phyloP scores from a whole-genome alignment of 1,140 invertebrate genomes.

The Akabosia matsudoensis region DNA sequence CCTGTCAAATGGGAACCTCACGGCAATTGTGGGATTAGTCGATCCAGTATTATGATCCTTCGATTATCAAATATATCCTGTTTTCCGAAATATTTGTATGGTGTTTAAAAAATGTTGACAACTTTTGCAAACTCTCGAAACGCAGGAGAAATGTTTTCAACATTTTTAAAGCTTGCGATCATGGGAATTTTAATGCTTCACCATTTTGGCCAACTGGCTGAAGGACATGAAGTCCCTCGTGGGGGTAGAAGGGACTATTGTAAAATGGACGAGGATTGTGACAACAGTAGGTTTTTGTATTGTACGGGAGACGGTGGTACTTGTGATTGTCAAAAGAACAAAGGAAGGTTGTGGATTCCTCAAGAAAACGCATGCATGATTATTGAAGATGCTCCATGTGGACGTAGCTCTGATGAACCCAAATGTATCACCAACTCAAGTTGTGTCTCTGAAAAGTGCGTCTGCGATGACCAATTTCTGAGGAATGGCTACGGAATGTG shows the following conservation, averaged over 20 bases:
- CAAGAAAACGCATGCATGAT: background rate
- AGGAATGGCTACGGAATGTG: background rate
- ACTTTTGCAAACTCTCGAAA: too few relatives aligned
- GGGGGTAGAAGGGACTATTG: background rate
- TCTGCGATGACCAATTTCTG: background rate
- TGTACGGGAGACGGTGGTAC: background rate
- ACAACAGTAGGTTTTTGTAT: background rate
- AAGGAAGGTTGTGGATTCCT: background rate
- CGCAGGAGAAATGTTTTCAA: too few relatives aligned
- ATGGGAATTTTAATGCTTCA: background rate
- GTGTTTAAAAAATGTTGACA: too few relatives aligned
- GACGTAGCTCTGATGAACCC: background rate
- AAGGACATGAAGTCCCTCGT: background rate
- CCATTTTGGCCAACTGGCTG: background rate
- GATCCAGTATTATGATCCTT: too few relatives aligned
- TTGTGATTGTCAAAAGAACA: background rate
- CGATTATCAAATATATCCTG: too few relatives aligned
- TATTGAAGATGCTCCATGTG: background rate
- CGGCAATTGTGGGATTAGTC: too few relatives aligned
- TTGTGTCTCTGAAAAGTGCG: background rate
- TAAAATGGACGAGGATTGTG: background rate
- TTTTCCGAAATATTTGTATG: too few relatives aligned
- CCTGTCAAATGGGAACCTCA: too few relatives aligned
- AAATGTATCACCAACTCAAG: constrained; percentile 19
- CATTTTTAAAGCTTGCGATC: too few relatives aligned